Evolutionary conservation across 2,797 vertebrate genomes (phyloP).

Genomic region (Tapera naevia): DNA sequence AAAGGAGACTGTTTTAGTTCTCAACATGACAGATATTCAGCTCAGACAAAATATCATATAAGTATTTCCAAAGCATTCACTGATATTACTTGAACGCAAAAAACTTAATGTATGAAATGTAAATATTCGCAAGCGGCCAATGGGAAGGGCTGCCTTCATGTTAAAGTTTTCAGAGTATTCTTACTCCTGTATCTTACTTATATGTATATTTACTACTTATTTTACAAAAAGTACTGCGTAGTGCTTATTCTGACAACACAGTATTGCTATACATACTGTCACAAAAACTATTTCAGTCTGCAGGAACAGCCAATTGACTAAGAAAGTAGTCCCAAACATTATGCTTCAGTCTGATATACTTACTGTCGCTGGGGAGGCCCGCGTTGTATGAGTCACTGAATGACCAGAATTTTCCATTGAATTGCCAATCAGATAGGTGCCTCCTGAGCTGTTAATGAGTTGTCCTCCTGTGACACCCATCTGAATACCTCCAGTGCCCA

Average conservation of each 20-base stretch:
- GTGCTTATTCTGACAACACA: not conserved
- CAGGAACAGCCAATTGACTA: not conserved
- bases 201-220: not conserved
- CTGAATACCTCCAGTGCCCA: constrained; percentile 84
- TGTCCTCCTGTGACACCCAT: constrained; percentile 86
- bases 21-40: not conserved
- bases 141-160: not conserved
- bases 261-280: not conserved
- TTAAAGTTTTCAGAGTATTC: not conserved
- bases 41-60: not conserved
- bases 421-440: constrained; percentile 83
- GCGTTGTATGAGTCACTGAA: constrained; percentile 81
- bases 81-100: not conserved
- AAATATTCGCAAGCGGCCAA: not conserved
- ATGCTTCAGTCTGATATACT: constrained; percentile 63
- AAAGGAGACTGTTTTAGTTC: not conserved
- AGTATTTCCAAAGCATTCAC: not conserved
- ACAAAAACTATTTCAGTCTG: not conserved
- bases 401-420: constrained; percentile 86
- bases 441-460: constrained; percentile 84
- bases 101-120: not conserved
- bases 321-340: not conserved
- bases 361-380: constrained; percentile 84
- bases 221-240: not conserved
- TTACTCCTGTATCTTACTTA: not conserved